Evolutionary conservation across 2,113 vertebrate genomes (phyloP).

Genomic region (Chionomys nivalis): DNA sequence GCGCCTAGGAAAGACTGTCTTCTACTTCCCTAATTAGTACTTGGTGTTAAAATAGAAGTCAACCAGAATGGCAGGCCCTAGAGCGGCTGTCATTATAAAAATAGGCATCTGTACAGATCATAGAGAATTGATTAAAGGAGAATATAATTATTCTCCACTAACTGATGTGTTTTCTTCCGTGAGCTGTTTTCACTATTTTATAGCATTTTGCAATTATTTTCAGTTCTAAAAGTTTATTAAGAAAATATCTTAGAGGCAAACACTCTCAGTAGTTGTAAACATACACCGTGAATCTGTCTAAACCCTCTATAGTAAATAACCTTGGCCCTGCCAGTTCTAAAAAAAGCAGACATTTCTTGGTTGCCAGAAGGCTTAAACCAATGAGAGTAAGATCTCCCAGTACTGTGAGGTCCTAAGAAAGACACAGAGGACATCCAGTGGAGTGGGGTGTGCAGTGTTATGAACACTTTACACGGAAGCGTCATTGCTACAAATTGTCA

Average conservation of each 20-base stretch:
- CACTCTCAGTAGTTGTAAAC: neutral
- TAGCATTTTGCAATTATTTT: conserved; percentile 24
- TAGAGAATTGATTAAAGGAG: conserved; percentile 1
- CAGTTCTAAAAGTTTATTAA: neutral
- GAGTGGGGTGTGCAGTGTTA: neutral
- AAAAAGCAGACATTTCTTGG: neutral
- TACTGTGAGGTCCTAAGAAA: neutral
- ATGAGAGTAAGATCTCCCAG: neutral
- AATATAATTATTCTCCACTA: neutral
- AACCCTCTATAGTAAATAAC: neutral
- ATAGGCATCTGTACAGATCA: neutral
- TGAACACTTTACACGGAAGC: conserved; percentile 33
- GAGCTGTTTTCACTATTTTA: neutral
- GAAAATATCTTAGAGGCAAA: neutral
- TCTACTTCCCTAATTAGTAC: neutral
- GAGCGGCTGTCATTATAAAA: neutral
- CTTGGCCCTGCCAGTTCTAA: conserved; percentile 23
- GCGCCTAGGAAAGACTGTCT: neutral
- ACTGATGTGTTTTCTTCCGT: neutral
- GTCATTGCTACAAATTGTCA: neutral
- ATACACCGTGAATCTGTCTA: neutral
- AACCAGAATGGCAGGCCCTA: conserved; percentile 11
- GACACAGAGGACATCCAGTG: neutral
- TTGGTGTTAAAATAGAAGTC: neutral
- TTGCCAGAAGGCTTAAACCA: conserved; percentile 44